Evolutionary conservation across 2,888 invertebrate genomes (phyloP).

Genomic region (Eupithecia subfuscata): DNA sequence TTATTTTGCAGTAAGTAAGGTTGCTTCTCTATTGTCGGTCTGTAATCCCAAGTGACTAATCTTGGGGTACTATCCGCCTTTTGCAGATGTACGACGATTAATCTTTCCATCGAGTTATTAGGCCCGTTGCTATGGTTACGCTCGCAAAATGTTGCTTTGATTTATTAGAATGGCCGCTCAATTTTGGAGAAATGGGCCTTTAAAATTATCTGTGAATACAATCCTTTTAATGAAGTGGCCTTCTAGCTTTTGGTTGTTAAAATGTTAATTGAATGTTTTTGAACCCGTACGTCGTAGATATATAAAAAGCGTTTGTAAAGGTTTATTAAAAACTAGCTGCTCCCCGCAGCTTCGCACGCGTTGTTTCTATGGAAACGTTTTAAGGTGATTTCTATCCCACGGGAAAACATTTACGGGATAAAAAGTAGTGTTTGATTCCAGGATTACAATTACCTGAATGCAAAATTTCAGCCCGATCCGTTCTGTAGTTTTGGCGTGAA

Average conservation of each 20-base stretch:
- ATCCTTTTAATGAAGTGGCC: not conserved
- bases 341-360: no score
- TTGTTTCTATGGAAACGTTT: no score
- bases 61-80: constrained; percentile 68
- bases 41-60: constrained; percentile 78
- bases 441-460: no score
- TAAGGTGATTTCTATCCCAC: no score
- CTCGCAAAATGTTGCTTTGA: constrained; percentile 14
- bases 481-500: no score
- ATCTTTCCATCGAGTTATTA: constrained; percentile 74
- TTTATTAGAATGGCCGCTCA: constrained; percentile 33
- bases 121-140: constrained; percentile 65
- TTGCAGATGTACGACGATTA: constrained; percentile 77
- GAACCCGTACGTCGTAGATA: not conserved
- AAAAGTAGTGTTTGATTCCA: no score
- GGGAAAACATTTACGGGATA: no score
- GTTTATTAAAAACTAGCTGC: not conserved
- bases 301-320: not conserved
- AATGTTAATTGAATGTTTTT: not conserved
- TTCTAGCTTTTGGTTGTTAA: not conserved
- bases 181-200: constrained; percentile 30
- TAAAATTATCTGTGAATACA: constrained; percentile 4
- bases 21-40: constrained; percentile 39
- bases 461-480: no score
- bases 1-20: constrained; percentile 43